Evolutionary conservation across 2,797 vertebrate genomes (phyloP), one percentile per base, ranked within the genome.

Genomic region (Microchirus variegatus): DNA sequence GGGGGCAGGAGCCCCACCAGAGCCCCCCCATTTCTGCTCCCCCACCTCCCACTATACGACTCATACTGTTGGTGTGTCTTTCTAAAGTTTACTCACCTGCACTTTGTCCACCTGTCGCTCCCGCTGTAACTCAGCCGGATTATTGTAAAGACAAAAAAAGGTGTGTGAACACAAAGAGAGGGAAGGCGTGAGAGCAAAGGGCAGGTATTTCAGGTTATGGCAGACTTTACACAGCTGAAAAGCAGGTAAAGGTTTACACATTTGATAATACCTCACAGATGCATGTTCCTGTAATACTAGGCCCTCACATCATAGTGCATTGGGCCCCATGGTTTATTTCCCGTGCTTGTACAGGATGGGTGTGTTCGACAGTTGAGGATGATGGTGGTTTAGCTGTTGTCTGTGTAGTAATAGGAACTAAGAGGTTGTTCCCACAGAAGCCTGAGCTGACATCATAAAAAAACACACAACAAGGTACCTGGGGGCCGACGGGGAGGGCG

Each of bases 401-500:
- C 78, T 63, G 70, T 69, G 67, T 74, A 84, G 82, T 82, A 89
- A 87, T 80, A 78, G 76, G 80, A 86, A 89, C 81, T 83, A 50
- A 82, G 57, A 80, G 81, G 80, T 81, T 15, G 80, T 90, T 91
- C 89, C 89, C 89, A 90, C 89, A 90, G 87, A 91, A 92, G 89
- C 85, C 58, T 76, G 73, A 81, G 87, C 89, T 93, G 92, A 94
- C 92, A 93, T 94, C 92, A 93, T 91, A 89, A 93, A 91, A 91
- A 93, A 91, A 90, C 74, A 82, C 78, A 89, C 85, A 89, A 87
- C 89, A 91, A 91, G 87, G 81, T 89, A 92, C 89, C 87, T 87
- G 81, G 88, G 86, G 91, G 89, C 78, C 59, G 80, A 67, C 75
- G 63, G 69, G 63, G 67, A 73, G 86, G 80, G 86, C 35, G 82